Percentiles rank a stretch among this genome's conserved stretches.
Evolutionary conservation across 2,888 invertebrate species (phyloP).

Genomic region (Drosophila emarginata): DNA sequence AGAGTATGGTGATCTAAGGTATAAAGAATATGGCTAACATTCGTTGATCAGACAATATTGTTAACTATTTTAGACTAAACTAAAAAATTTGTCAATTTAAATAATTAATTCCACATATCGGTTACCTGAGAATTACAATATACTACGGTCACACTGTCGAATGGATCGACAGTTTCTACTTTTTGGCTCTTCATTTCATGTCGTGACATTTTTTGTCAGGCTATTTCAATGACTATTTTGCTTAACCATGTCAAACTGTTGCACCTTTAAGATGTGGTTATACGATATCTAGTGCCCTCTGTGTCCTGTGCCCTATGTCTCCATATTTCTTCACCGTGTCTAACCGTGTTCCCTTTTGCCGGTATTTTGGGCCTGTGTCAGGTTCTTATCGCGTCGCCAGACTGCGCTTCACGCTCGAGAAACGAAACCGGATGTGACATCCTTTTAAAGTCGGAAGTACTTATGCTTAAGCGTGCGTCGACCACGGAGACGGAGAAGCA

Average conservation of each 20-base stretch:
- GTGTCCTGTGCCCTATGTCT: neutral
- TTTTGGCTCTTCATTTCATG: too few species aligned
- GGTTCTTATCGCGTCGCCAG: constrained; percentile 72
- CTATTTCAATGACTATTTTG: neutral
- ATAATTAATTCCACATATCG: too few species aligned
- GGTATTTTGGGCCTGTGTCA: constrained; percentile 15
- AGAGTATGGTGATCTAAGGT: too few species aligned
- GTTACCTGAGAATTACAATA: too few species aligned
- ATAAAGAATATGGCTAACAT: too few species aligned
- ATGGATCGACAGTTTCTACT: too few species aligned
- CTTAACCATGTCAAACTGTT: constrained; percentile 44
- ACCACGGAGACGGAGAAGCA: constrained; percentile 23
- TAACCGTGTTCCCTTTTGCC: neutral
- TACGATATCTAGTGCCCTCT: too few species aligned
- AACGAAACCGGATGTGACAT: constrained; percentile 81
- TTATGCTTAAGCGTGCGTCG: constrained; percentile 80
- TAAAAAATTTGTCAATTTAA: too few species aligned
- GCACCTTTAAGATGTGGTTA: constrained; percentile 51
- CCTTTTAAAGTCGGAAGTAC: constrained; percentile 83
- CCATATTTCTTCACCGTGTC: neutral
- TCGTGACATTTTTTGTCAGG: too few species aligned
- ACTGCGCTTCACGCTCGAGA: constrained; percentile 73
- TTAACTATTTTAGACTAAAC: too few species aligned
- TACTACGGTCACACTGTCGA: too few species aligned
- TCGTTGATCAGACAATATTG: too few species aligned